Evolutionary conservation across 1,140 invertebrate species (phyloP).

Genomic region (Drosophila virilis): DNA sequence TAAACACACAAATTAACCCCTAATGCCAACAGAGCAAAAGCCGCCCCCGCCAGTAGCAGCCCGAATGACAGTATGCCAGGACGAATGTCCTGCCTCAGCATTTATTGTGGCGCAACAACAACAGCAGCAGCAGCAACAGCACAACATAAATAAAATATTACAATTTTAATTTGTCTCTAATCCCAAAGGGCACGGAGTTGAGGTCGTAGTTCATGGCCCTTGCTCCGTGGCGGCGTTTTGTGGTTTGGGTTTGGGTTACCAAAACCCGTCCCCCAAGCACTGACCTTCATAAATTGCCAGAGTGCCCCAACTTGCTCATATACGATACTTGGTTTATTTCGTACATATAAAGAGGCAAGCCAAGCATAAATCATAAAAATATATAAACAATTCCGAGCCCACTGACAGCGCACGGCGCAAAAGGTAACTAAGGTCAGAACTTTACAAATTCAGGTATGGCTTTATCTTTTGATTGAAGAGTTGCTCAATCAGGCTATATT

Average conservation of each 20-base stretch:
- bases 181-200: slow-evolving; percentile 64
- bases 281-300: slow-evolving; percentile 62
- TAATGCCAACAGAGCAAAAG: slow-evolving; percentile 67
- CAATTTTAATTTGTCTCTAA: slow-evolving; percentile 83
- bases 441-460: slow-evolving; percentile 1
- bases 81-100: slow-evolving; percentile 51
- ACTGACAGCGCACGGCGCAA: slow-evolving; percentile 43
- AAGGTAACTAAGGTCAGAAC: slow-evolving; percentile 11
- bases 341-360: slow-evolving; percentile 37
- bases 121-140: slow-evolving; percentile 25
- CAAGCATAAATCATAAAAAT: slow-evolving; percentile 66
- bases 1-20: slow-evolving; percentile 83
- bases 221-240: slow-evolving; percentile 22
- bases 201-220: slow-evolving; percentile 44
- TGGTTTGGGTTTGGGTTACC: slow-evolving; percentile 29
- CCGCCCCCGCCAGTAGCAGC: slow-evolving; percentile 8
- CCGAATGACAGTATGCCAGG: slow-evolving; percentile 70
- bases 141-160: slow-evolving; percentile 82
- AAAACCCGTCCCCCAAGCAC: background rate
- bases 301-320: slow-evolving; percentile 31
- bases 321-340: slow-evolving; percentile 23
- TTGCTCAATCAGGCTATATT: slow-evolving; percentile 18
- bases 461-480: slow-evolving; percentile 13
- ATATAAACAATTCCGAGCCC: slow-evolving; percentile 39
- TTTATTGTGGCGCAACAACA: slow-evolving; percentile 35